Percentiles rank a stretch among this genome's conserved stretches.
Evolutionary conservation across 2,888 invertebrate species (phyloP).

Genomic region (Callosobruchus maculatus): DNA sequence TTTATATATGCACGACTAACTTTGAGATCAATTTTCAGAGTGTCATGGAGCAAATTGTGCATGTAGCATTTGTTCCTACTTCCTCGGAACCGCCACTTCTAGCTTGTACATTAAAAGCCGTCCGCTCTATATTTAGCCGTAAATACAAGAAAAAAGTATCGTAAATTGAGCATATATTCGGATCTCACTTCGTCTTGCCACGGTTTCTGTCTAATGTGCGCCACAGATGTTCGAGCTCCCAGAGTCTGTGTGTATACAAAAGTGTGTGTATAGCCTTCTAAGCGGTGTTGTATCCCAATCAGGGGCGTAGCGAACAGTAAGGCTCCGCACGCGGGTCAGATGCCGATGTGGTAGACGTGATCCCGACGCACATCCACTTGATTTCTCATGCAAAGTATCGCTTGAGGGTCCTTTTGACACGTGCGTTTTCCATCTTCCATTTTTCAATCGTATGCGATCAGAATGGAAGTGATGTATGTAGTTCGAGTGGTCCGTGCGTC

Average conservation of each 20-base stretch:
- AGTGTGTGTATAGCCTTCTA: not conserved
- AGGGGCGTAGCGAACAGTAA: not conserved
- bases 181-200: not conserved
- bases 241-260: not conserved
- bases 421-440: too few relatives aligned
- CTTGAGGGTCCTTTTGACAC: too few relatives aligned
- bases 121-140: not conserved
- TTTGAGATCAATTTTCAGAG: not conserved
- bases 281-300: not conserved
- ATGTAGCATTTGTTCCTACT: not conserved
- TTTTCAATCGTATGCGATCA: too few relatives aligned
- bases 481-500: too few relatives aligned
- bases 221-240: not conserved
- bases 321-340: too few relatives aligned
- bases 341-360: too few relatives aligned
- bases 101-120: not conserved
- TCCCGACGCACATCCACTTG: too few relatives aligned
- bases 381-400: too few relatives aligned
- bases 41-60: not conserved
- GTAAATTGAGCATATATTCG: not conserved
- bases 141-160: not conserved
- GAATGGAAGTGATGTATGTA: too few relatives aligned
- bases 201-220: not conserved
- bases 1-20: not conserved
- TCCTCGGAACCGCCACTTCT: not conserved